Evolutionary conservation across 2,888 invertebrate genomes (phyloP).

Genomic region (Acronicta leporina): DNA sequence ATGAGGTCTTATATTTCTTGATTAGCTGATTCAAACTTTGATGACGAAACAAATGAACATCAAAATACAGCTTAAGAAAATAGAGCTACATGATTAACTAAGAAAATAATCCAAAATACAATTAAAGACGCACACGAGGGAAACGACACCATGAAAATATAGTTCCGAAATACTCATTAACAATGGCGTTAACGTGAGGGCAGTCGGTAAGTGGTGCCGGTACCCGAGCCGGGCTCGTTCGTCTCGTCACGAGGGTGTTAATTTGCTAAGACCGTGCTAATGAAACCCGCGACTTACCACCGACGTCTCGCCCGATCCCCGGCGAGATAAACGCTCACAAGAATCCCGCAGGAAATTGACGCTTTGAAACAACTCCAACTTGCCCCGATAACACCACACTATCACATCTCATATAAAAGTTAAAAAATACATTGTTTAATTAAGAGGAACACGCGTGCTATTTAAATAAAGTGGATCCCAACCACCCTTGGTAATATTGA

Average conservation of each 20-base stretch:
- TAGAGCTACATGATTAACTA: too few species aligned
- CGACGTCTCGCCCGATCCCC: conserved; percentile 76
- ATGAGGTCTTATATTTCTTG: too few species aligned
- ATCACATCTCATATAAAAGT: conserved; percentile 54
- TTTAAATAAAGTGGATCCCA: conserved; percentile 69
- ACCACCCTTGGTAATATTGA: conserved; percentile 78
- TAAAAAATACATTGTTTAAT: conserved; percentile 66
- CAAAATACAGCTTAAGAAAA: too few species aligned
- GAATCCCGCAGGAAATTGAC: conserved; percentile 86
- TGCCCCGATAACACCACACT: conserved; percentile 68
- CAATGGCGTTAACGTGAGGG: conserved; percentile 72
- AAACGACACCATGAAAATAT: conserved; percentile 49
- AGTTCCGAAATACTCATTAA: conserved; percentile 72
- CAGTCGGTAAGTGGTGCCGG: conserved; percentile 59
- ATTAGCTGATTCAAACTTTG: too few species aligned
- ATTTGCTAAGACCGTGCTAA: conserved; percentile 86
- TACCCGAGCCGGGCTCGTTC: conserved; percentile 60
- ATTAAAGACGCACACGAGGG: conserved; percentile 35
- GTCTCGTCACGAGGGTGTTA: conserved; percentile 83
- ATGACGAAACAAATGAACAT: too few species aligned
- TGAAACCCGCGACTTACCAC: conserved; percentile 85
- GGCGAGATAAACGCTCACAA: conserved; percentile 79
- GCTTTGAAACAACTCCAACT: conserved; percentile 76
- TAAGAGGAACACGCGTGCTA: conserved; percentile 66
- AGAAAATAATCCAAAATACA: conserved; percentile 10